Base-by-base conservation (phyloP, 2,113 vertebrate species). In the Macroglossus sobrinus region DNA sequence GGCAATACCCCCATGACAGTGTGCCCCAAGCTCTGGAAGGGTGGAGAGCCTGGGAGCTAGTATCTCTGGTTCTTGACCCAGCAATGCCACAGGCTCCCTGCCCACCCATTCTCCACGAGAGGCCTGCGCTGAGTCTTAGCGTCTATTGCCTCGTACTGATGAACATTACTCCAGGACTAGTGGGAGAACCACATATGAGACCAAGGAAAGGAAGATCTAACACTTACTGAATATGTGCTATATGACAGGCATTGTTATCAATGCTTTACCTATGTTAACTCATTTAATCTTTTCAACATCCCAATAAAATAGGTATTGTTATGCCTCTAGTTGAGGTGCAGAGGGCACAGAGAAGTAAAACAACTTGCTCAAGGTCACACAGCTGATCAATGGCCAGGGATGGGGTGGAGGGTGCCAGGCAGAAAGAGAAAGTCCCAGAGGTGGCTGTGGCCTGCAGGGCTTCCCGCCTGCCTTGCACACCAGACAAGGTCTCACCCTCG, bases 281-380 rank as follows among this genome's bases (percentile, higher is more conserved):
- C 57, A 24, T 14, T 55, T 26, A 33, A 69, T 33, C 43, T 55
- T 78, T 82, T 61, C 72, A 89, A 53, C 24, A 84, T 35, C 26
- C 61, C 84, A 50, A 22, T 26, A 74, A 74, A 43, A 16, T 12
- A 33, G 76, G 13, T 24, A 33, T 26, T 69, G n/a, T 50, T 45
- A 38, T 50, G 53, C n/a, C 26, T 74, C 64, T 16, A 2, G 6
- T 9, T 45, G 71, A 24, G 30, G 38, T 40, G 3, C 50, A 14
- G 15, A 18, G 47, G 45, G 9, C 61, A 33, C 80, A 82, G 89
- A 82, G 40, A 91, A 21, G 89, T 66, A 43, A 76, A 50, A 80
- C 28, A 59, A 18, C 38, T 75, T 45, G 21, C n/a, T 76, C 81
- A 28, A 87, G 53, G 64, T 53, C 95, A 91, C 84, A 91, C 66